phyloP scores from a whole-genome alignment of 1,140 invertebrate species.

The Drosophila suzukii region DNA sequence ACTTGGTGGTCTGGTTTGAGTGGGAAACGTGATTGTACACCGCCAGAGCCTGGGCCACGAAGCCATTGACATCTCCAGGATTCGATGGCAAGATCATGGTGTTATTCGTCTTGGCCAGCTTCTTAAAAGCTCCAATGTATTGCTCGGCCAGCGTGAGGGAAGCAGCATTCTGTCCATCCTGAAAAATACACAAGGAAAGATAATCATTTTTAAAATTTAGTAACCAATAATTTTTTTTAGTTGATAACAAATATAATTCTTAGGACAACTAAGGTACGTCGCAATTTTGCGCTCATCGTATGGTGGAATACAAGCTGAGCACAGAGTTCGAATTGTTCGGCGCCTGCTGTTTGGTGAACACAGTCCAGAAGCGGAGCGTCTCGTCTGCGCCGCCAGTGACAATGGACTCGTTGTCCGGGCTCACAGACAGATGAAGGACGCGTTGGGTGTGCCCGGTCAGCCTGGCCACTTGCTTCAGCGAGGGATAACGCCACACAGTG shows the following conservation, averaged over 20 bases:
- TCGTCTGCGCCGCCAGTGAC: constrained; percentile 99
- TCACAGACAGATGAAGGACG: constrained; percentile 98
- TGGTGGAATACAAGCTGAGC: constrained; percentile 93
- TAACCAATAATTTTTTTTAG: neutral
- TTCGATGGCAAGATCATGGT: constrained; percentile 97
- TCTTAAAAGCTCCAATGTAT: constrained; percentile 96
- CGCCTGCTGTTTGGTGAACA: constrained; percentile 98
- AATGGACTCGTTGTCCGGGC: constrained; percentile 99
- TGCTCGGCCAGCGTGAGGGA: constrained; percentile 97
- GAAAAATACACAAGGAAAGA: constrained; percentile 43
- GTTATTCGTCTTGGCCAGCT: constrained; percentile 96
- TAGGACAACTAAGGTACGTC: neutral
- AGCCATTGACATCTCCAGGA: constrained; percentile 92
- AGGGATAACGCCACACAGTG: constrained; percentile 99
- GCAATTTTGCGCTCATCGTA: constrained; percentile 48
- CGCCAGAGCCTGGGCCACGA: constrained; percentile 92
- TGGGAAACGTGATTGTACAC: constrained; percentile 78
- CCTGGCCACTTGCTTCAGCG: constrained; percentile 96
- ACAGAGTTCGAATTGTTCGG: constrained; percentile 96
- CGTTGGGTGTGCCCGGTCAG: constrained; percentile 98
- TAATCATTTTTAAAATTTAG: neutral
- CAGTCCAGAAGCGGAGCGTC: constrained; percentile 99
- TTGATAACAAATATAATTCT: constrained; percentile 6
- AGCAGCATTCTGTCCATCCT: constrained; percentile 94
- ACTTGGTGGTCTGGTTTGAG: constrained; percentile 34